Evolutionary conservation across 2,888 invertebrate species (phyloP).

Genomic region (Plagodis pulveraria): DNA sequence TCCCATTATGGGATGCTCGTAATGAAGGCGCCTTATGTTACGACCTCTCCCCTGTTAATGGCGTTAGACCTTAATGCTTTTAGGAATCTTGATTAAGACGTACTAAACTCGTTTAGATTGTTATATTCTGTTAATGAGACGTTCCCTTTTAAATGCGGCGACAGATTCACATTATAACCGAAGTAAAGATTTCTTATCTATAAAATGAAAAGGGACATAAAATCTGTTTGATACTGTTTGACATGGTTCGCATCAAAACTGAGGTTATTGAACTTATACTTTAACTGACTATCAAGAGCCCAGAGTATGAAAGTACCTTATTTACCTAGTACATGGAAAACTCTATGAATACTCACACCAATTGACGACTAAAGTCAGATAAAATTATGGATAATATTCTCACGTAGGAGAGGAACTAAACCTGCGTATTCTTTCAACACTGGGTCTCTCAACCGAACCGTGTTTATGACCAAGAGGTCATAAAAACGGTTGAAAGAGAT

Average conservation of each 20-base stretch:
- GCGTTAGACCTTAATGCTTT: constrained; percentile 55
- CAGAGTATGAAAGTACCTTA: too few relatives aligned
- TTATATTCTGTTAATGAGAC: constrained; percentile 38
- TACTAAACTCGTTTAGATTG: constrained; percentile 43
- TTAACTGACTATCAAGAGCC: too few relatives aligned
- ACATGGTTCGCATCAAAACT: too few relatives aligned
- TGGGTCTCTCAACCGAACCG: too few relatives aligned
- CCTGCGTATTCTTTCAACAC: too few relatives aligned
- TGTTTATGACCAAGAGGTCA: too few relatives aligned
- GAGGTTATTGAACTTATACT: too few relatives aligned
- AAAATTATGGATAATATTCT: too few relatives aligned
- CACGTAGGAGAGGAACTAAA: too few relatives aligned
- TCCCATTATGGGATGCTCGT: constrained; percentile 62
- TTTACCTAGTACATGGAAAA: background rate
- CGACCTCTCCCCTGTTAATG: constrained; percentile 54
- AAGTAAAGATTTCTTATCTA: constrained; percentile 29
- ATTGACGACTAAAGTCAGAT: too few relatives aligned
- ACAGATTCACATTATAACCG: constrained; percentile 31
- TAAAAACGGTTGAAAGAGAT: too few relatives aligned
- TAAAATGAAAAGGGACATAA: constrained; percentile 5
- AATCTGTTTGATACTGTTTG: background rate
- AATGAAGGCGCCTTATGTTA: constrained; percentile 66
- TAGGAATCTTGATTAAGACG: constrained; percentile 62
- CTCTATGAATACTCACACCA: constrained; percentile 14
- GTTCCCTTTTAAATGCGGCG: constrained; percentile 28